Percentiles rank a stretch among this genome's conserved stretches.
Evolutionary conservation across 2,113 vertebrate genomes (phyloP).

Genomic region (Strix uralensis): DNA sequence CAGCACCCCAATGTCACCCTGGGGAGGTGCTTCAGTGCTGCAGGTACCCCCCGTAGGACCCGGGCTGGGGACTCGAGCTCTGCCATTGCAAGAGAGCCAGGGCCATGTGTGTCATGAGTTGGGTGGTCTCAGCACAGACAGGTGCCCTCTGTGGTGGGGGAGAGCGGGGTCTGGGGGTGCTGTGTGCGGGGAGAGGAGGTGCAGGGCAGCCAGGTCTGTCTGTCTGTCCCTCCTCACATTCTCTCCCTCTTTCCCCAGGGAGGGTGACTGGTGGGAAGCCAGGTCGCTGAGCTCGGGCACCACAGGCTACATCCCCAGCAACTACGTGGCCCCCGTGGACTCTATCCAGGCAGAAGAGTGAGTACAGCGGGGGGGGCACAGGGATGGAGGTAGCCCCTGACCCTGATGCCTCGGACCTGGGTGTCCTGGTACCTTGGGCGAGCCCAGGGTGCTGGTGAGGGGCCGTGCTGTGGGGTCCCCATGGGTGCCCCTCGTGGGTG

Average conservation of each 20-base stretch:
- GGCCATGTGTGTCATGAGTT: rapidly evolving
- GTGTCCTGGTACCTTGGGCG: not conserved
- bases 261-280: slow-evolving; percentile 98
- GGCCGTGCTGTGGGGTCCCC: not conserved
- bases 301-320: slow-evolving; percentile 93
- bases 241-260: slow-evolving; percentile 68
- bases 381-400: not conserved
- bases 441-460: not conserved
- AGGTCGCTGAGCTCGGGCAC: slow-evolving; percentile 88
- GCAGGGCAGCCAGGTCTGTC: not conserved
- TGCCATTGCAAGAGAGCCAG: not conserved
- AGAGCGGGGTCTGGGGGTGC: not conserved
- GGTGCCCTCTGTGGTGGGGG: too few species aligned
- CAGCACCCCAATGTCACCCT: not conserved
- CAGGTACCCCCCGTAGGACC: too few species aligned
- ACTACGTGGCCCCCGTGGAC: slow-evolving; percentile 94
- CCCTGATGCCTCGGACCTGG: not conserved
- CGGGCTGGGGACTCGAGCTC: not conserved
- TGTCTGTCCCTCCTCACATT: not conserved
- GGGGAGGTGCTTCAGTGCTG: not conserved
- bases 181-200: not conserved
- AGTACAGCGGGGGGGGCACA: slow-evolving; percentile 27
- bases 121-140: not conserved
- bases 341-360: slow-evolving; percentile 98
- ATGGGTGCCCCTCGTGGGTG: not conserved